Percentiles rank a stretch among this genome's conserved stretches.
Evolutionary conservation across 92 coral and sea anemone species (phyloP).

Genomic region (Metridium senile): DNA sequence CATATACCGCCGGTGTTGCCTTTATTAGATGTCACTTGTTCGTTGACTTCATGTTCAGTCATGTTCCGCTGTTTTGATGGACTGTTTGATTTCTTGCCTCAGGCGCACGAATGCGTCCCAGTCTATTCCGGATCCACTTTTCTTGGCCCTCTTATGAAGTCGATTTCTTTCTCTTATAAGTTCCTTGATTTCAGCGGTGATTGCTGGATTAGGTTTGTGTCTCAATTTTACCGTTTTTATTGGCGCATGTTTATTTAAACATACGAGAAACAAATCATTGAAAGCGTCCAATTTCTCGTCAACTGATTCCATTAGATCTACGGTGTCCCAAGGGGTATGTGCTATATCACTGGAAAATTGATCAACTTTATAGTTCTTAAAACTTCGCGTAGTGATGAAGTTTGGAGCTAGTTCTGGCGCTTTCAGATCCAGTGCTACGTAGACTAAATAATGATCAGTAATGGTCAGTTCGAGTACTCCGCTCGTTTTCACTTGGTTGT

Average conservation of each 20-base stretch:
- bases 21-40: conserved; percentile 41
- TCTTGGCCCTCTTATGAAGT: conserved; percentile 36
- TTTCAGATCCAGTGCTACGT: conserved; percentile 38
- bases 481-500: conserved; percentile 7
- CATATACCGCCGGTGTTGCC: conserved; percentile 19
- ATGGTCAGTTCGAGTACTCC: conserved; percentile 39
- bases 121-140: conserved; percentile 21
- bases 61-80: conserved; percentile 23
- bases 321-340: conserved; percentile 45
- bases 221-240: conserved; percentile 49
- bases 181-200: conserved; percentile 39
- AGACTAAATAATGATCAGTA: conserved; percentile 55
- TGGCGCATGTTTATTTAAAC: conserved; percentile 41
- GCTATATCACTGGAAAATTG: conserved; percentile 24
- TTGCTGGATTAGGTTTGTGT: conserved; percentile 53
- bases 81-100: conserved; percentile 32
- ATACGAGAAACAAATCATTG: conserved; percentile 11
- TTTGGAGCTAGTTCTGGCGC: conserved; percentile 25
- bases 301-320: conserved; percentile 38
- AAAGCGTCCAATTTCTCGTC: conserved; percentile 44
- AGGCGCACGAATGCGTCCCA: conserved; percentile 37
- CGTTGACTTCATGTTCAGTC: conserved; percentile 35
- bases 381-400: conserved; percentile 40
- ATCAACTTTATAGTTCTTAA: conserved; percentile 28
- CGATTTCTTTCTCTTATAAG: conserved; percentile 8